A percentile compares a stretch with the other conserved stretches of the same genome.
phyloP scores from a whole-genome alignment of 2,888 invertebrate genomes.

The Tetragonisca angustula region DNA sequence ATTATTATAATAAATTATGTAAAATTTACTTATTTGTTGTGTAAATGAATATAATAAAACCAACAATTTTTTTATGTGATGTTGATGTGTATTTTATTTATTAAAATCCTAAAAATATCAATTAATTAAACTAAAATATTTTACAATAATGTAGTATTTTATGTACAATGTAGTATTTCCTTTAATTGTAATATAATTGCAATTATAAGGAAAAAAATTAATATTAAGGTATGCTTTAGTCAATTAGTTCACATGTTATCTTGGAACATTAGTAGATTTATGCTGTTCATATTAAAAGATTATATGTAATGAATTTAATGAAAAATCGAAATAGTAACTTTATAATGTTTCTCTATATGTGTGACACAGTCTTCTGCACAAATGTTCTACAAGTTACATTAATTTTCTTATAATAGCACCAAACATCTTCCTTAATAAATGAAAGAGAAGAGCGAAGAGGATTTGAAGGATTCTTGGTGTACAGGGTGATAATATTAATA shows the following conservation, averaged over 20 bases:
- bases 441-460: conserved; percentile 49
- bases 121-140: neutral
- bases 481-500: conserved; percentile 42
- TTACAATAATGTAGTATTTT: neutral
- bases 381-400: conserved; percentile 10
- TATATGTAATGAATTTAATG: neutral
- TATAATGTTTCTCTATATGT: neutral
- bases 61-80: neutral
- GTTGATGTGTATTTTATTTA: neutral
- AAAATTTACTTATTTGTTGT: neutral
- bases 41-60: conserved; percentile 3
- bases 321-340: neutral
- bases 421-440: conserved; percentile 18
- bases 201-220: neutral
- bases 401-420: neutral
- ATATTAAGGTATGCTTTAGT: conserved; percentile 53
- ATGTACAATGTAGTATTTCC: no score
- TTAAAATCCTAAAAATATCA: neutral
- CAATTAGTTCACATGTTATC: neutral
- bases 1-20: neutral
- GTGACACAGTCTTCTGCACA: conserved; percentile 13
- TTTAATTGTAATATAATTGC: neutral
- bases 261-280: neutral
- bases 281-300: neutral
- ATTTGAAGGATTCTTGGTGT: conserved; percentile 31